phyloP scores from a whole-genome alignment of 2,113 vertebrate genomes.

The Gnathonemus echidnorhynchus region DNA sequence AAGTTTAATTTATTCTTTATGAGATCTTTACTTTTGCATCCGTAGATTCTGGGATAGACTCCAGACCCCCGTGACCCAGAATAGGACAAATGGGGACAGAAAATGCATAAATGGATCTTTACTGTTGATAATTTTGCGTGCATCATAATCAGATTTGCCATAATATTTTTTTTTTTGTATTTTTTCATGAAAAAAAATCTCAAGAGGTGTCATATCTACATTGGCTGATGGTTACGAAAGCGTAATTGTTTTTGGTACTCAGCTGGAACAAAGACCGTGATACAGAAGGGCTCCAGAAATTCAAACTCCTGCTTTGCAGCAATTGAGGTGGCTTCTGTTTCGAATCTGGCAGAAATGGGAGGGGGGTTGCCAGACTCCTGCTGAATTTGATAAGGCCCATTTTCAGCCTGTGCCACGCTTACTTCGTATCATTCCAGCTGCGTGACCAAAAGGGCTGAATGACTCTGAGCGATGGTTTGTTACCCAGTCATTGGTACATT shows the following conservation, averaged over 20 bases:
- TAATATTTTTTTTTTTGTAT: background rate
- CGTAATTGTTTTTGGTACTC: background rate
- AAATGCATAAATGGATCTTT: background rate
- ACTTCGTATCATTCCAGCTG: background rate
- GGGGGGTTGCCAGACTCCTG: background rate
- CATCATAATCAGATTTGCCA: background rate
- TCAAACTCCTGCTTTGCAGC: background rate
- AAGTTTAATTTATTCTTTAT: background rate
- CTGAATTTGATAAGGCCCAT: background rate
- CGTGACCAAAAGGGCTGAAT: background rate
- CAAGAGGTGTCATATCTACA: background rate
- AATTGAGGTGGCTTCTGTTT: background rate
- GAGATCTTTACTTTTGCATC: background rate
- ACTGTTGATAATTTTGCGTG: background rate
- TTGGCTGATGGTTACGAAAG: background rate
- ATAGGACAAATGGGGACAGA: background rate
- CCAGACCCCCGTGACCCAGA: background rate
- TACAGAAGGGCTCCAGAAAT: background rate
- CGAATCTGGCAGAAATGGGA: background rate
- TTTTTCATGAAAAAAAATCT: background rate
- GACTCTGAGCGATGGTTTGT: background rate
- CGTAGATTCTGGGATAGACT: background rate
- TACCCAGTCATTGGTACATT: background rate
- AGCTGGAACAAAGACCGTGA: background rate
- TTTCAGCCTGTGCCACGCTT: background rate